These are phyloP conservation scores for Calonectris borealis DNA, from an alignment of 2,113 vertebrate species.

Conservation along the genomic window DNA sequence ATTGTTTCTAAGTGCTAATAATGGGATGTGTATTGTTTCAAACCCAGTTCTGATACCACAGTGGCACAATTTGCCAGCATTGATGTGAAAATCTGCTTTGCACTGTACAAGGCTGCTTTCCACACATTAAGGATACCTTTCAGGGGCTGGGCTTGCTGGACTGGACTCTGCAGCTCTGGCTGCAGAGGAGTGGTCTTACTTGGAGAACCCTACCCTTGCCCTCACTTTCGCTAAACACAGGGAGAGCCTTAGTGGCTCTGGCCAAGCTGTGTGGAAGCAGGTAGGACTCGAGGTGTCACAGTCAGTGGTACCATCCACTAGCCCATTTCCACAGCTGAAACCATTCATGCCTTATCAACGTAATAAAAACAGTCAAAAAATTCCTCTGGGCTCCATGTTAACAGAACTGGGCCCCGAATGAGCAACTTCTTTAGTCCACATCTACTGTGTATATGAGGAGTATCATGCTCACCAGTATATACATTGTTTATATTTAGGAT, in stretches of 20 bases:
- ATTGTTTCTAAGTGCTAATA: not conserved
- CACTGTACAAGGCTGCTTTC: not conserved
- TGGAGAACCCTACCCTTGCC: not conserved
- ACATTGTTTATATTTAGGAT: slow-evolving; percentile 62
- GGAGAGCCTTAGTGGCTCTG: not conserved
- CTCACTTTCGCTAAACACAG: not conserved
- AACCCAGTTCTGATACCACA: not conserved
- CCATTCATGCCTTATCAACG: not conserved
- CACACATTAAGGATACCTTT: not conserved
- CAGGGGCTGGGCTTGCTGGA: not conserved
- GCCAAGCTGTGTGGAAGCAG: not conserved
- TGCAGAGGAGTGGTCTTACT: not conserved
- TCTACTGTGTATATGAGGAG: not conserved
- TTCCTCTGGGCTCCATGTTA: not conserved
- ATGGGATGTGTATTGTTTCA: not conserved
- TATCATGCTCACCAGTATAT: not conserved
- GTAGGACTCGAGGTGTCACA: fast-evolving
- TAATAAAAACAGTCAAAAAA: not conserved
- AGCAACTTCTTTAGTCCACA: not conserved
- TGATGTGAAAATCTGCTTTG: not conserved
- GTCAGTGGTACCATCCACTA: not conserved
- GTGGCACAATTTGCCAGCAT: not conserved
- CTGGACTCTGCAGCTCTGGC: not conserved
- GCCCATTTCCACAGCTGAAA: not conserved
- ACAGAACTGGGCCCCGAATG: not conserved